These are phyloP conservation scores for Pherbina coryleti DNA, from an alignment of 2,888 invertebrate genomes.

Conservation along the genomic window DNA sequence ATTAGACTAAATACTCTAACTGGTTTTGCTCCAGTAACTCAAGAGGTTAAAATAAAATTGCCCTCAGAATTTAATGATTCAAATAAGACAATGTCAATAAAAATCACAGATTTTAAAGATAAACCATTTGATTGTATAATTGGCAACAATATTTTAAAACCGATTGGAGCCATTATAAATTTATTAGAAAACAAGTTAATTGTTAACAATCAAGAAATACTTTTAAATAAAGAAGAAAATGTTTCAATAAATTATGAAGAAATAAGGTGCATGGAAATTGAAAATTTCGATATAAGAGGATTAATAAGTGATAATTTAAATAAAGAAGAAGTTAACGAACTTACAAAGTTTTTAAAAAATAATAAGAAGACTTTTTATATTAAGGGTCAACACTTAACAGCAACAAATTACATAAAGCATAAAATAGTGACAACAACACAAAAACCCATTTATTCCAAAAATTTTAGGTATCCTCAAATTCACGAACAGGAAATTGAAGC, in stretches of 20 bases:
- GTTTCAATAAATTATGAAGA: background rate
- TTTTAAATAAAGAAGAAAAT: background rate
- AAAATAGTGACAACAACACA: slow-evolving; percentile 14
- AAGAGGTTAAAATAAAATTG: background rate
- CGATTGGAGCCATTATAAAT: background rate
- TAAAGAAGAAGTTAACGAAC: background rate
- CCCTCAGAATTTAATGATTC: background rate
- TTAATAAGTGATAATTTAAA: background rate
- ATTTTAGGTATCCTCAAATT: slow-evolving; percentile 24
- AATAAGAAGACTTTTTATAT: slow-evolving; percentile 13
- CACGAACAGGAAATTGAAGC: slow-evolving; percentile 28
- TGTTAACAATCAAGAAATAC: background rate
- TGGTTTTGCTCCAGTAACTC: background rate
- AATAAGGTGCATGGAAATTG: background rate
- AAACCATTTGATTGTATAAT: background rate
- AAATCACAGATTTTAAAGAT: background rate
- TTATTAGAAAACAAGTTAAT: background rate
- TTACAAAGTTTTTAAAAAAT: slow-evolving; percentile 3
- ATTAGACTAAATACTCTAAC: background rate
- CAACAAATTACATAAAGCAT: slow-evolving; percentile 10
- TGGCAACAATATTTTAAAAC: background rate
- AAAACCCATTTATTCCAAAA: slow-evolving; percentile 12
- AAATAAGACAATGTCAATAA: background rate
- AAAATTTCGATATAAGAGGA: background rate
- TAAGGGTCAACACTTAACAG: background rate